Conservation (phyloP, 2,888 invertebrate species). For the Nezara viridula region DNA sequence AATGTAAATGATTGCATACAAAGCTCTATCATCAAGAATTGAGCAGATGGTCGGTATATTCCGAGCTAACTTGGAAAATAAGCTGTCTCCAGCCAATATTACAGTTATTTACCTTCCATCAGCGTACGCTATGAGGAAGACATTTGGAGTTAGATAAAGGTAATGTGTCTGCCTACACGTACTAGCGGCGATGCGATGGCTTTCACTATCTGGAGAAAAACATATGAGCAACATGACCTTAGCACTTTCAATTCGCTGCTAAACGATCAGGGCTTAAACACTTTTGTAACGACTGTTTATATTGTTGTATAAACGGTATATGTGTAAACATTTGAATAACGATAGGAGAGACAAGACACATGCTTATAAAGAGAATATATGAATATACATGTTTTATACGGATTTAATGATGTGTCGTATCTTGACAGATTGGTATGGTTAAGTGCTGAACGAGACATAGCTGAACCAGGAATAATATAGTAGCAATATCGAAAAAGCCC, state of each 20-base stretch:
- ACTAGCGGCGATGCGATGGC: neutral
- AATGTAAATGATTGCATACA: neutral
- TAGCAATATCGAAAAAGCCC: too few relatives aligned
- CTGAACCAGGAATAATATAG: too few relatives aligned
- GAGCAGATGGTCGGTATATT: neutral
- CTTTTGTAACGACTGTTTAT: neutral
- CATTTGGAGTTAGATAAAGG: neutral
- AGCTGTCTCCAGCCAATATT: neutral
- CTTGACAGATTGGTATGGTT: too few relatives aligned
- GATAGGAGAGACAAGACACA: too few relatives aligned
- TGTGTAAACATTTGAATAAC: too few relatives aligned
- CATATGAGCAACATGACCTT: neutral
- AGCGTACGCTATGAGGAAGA: neutral
- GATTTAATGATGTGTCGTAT: too few relatives aligned
- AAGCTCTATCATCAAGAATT: neutral
- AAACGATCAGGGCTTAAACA: neutral
- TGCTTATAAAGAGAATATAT: too few relatives aligned
- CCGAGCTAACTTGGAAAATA: neutral
- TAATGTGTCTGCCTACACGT: neutral
- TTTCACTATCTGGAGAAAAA: neutral
- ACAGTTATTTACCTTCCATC: neutral
- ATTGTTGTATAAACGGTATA: too few relatives aligned
- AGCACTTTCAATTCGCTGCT: too few relatives aligned
- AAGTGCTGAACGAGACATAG: too few relatives aligned
- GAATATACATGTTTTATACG: too few relatives aligned